Base-by-base conservation (phyloP, 2,113 vertebrate genomes). In the Rhynchomys soricoides region DNA sequence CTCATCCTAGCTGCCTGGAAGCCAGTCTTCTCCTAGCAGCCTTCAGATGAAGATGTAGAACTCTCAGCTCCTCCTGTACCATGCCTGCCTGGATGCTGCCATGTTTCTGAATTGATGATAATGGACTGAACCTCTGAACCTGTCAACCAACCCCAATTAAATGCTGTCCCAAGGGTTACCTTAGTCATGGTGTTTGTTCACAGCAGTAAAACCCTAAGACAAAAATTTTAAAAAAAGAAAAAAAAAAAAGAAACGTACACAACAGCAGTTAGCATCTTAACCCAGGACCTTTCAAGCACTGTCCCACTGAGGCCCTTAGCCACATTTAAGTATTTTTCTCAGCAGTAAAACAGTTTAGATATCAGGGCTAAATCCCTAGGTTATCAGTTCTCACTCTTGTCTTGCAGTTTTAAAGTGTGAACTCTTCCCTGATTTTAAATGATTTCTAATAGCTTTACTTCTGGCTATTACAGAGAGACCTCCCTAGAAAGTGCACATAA, bases 361-460 rank as follows among this genome's bases (percentile, higher is more conserved):
- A 71, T n/a, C 8, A 45, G 50, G 26, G 40, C 4, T 40, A 55
- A 74, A 73, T 85, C 5, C 10, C 52, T 59, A 70, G 26, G 62
- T 17, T 92, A 82, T 91, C 34, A 83, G 37, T 74, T 79, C 68
- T 91, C 91, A 75, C 0, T 0, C 26, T 34, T 91, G 7, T 52
- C 93, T 94, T 91, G 70, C 31, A 93, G n/a, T 70, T 74, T 79
- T 79, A 93, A 95, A 95, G 62, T 83, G 19, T 75, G 86, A 70
- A 90, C n/a, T 92, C 62, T 75, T 68, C 55, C 71, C 94, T 90
- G 70, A 95, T 92, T 94, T 91, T 83, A 82, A 83, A 74, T 92
- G 87, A 78, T 82, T 96, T 89, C 74, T 45, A 81, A 22, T 86
- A 91, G 50, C 37, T 70, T 91, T 50, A n/a, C 24, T 92, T 78